These are phyloP conservation scores for Caenorhabditis sp. DNA, from an alignment of 2,888 invertebrate species.

Conservation along the genomic window DNA sequence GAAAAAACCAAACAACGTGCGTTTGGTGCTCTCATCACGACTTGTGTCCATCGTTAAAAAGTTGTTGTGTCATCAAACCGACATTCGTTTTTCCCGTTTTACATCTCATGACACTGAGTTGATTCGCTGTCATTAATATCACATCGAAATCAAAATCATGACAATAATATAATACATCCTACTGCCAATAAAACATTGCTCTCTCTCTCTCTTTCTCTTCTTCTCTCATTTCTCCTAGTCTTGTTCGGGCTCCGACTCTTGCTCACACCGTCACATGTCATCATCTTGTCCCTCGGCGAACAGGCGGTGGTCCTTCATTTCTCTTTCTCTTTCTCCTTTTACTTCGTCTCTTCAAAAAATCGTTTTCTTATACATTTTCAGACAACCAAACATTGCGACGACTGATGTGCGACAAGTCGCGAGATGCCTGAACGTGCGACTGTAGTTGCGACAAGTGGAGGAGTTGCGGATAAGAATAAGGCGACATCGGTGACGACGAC, in stretches of 20 bases:
- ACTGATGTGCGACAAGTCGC: neutral
- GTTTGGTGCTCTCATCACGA: no score
- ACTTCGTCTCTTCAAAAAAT: neutral
- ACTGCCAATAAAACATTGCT: neutral
- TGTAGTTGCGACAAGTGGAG: neutral
- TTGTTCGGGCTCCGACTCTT: neutral
- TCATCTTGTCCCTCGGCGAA: neutral
- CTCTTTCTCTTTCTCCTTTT: neutral
- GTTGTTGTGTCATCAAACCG: no score
- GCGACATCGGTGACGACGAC: neutral
- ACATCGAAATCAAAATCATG: neutral
- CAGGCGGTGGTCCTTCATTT: neutral
- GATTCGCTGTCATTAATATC: neutral
- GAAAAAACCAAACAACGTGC: no score
- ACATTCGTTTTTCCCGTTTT: no score
- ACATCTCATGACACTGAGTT: neutral
- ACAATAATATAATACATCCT: neutral
- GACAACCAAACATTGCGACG: neutral
- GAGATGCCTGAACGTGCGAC: neutral
- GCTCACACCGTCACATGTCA: neutral
- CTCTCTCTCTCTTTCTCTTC: neutral
- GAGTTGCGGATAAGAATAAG: neutral
- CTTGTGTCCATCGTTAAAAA: no score
- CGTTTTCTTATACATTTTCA: neutral
- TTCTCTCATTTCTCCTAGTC: neutral